phyloP scores from a whole-genome alignment of 2,888 invertebrate species.

The Hemicrepidius hirtus region DNA sequence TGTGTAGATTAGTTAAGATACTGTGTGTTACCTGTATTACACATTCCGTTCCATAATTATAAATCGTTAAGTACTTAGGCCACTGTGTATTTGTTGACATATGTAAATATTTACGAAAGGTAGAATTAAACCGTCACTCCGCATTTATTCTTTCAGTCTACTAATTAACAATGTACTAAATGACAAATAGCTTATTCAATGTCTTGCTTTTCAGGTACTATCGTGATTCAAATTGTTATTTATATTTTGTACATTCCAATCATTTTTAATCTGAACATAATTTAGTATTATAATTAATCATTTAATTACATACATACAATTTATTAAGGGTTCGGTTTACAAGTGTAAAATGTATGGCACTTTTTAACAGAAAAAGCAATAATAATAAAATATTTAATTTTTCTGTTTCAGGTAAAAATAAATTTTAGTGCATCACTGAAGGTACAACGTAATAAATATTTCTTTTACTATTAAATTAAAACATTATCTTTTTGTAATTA shows the following conservation, averaged over 20 bases:
- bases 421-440: neutral
- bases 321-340: no score
- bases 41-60: slow-evolving; percentile 24
- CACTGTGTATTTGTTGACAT: slow-evolving; percentile 22
- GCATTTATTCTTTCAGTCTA: neutral
- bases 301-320: no score
- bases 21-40: slow-evolving; percentile 21
- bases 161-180: no score
- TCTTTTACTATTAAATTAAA: neutral
- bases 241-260: no score
- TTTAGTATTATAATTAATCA: no score
- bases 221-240: no score
- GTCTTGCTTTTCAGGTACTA: no score
- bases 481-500: slow-evolving; percentile 1
- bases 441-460: neutral
- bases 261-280: no score
- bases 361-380: no score
- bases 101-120: slow-evolving; percentile 9
- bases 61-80: slow-evolving; percentile 16
- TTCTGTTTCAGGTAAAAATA: neutral
- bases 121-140: neutral
- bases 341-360: no score
- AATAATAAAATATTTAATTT: neutral
- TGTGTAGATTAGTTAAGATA: slow-evolving; percentile 9
- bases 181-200: no score